Evolutionary conservation across 2,797 vertebrate genomes (phyloP).

Genomic region (Sarcoramphus papa): DNA sequence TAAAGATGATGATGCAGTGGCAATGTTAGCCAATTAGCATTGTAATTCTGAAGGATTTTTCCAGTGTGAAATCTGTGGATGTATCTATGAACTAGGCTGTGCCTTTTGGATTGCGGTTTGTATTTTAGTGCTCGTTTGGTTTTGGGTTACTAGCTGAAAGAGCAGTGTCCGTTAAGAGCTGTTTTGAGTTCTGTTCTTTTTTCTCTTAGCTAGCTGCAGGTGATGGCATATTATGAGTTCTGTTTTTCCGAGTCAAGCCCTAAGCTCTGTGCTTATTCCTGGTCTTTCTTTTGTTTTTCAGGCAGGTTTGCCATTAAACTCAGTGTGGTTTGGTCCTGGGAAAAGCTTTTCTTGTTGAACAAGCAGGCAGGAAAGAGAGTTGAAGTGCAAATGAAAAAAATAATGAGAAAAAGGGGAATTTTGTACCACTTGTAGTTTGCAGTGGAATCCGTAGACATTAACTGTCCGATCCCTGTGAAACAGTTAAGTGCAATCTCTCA

Average conservation of each 20-base stretch:
- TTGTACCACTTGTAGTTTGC: neutral
- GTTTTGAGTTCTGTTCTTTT: neutral
- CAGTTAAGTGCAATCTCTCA: neutral
- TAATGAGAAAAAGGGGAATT: neutral
- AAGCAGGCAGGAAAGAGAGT: neutral
- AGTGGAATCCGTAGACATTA: neutral
- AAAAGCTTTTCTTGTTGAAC: neutral
- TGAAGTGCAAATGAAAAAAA: neutral
- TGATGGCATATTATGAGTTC: fast-evolving
- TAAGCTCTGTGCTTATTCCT: neutral
- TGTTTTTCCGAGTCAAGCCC: neutral
- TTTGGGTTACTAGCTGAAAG: neutral
- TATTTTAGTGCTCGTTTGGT: neutral
- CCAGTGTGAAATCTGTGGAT: neutral
- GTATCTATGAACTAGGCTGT: neutral
- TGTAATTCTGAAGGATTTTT: neutral
- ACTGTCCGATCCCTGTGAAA: fast-evolving
- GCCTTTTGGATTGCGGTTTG: neutral
- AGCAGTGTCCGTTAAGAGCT: neutral
- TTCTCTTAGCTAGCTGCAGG: neutral
- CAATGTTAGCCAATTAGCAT: neutral
- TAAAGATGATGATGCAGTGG: neutral
- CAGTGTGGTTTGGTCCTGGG: neutral
- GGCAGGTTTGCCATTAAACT: neutral
- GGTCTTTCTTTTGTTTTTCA: neutral